Conservation (phyloP, 2,888 invertebrate genomes). For the Pandemis heparana region DNA sequence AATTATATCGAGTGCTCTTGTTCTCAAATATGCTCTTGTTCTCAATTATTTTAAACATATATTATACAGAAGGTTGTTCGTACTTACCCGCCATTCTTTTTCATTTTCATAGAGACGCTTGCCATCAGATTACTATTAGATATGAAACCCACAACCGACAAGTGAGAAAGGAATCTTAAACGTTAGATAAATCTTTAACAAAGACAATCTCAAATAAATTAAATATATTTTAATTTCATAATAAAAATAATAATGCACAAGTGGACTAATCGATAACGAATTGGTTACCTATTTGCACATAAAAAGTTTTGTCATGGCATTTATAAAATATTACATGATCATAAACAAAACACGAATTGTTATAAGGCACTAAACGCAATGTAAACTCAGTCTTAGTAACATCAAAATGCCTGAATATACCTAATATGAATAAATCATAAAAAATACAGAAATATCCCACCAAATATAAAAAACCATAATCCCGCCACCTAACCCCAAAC, state of each 20-base stretch:
- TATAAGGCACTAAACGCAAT: conserved; percentile 25
- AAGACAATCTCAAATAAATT: conserved; percentile 24
- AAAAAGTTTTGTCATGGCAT: conserved; percentile 32
- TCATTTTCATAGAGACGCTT: too few species aligned
- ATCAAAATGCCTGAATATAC: conserved; percentile 18
- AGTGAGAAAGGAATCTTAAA: too few species aligned
- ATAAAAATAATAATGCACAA: conserved; percentile 3
- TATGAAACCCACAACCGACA: too few species aligned
- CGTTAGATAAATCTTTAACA: conserved; percentile 1
- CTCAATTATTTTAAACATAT: too few species aligned
- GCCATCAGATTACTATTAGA: too few species aligned
- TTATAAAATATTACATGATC: conserved; percentile 21
- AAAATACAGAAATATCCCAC: not conserved
- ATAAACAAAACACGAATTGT: conserved; percentile 27
- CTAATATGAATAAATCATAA: not conserved
- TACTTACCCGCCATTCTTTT: too few species aligned
- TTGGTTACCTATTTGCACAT: conserved; percentile 10
- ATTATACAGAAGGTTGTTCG: too few species aligned
- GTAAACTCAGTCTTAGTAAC: conserved; percentile 39
- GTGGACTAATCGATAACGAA: conserved; percentile 6
- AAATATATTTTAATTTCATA: conserved; percentile 11
- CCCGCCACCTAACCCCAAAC: conserved; percentile 34
- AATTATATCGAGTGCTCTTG: too few species aligned
- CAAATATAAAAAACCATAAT: conserved; percentile 1
- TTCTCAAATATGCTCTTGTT: too few species aligned